A percentile compares a stretch with the other conserved stretches of the same genome.
Evolutionary conservation across 2,797 vertebrate genomes (phyloP).

Genomic region (Liasis olivaceus): DNA sequence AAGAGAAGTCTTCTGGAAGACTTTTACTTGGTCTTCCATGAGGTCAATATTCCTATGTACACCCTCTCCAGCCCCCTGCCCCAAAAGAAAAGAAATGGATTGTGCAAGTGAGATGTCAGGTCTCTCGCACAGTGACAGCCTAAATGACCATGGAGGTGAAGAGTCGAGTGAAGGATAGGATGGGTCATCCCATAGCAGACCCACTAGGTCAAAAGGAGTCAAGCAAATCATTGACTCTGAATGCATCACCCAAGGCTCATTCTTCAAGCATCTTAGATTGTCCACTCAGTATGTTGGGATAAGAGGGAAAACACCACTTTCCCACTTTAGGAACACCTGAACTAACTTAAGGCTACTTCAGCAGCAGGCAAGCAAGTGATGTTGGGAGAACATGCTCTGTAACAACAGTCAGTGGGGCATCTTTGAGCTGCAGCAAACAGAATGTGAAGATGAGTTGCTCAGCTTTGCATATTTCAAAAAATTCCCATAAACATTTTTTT

Average conservation of each 20-base stretch:
- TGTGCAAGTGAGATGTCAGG: not conserved
- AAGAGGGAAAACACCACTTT: not conserved
- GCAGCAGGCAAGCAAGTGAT: not conserved
- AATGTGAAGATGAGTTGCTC: not conserved
- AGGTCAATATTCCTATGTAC: not conserved
- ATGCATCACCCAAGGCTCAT: not conserved
- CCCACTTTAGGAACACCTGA: not conserved
- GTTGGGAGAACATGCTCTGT: not conserved
- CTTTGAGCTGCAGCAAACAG: not conserved
- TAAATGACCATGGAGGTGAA: not conserved
- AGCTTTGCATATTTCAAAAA: not conserved
- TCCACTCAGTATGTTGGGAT: not conserved
- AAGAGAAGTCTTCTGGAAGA: not conserved
- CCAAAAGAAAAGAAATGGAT: not conserved
- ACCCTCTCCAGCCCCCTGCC: not conserved
- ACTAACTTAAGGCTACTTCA: not conserved
- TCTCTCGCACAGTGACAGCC: not conserved
- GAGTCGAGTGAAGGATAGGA: not conserved
- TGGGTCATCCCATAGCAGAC: not conserved
- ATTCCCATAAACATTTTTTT: not conserved
- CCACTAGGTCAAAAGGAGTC: not conserved
- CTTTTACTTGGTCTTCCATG: not conserved
- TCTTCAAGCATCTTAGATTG: not conserved
- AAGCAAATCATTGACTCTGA: not conserved
- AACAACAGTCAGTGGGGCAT: not conserved